Base-by-base conservation (phyloP, 2,888 invertebrate genomes). In the Eilema depressum region DNA sequence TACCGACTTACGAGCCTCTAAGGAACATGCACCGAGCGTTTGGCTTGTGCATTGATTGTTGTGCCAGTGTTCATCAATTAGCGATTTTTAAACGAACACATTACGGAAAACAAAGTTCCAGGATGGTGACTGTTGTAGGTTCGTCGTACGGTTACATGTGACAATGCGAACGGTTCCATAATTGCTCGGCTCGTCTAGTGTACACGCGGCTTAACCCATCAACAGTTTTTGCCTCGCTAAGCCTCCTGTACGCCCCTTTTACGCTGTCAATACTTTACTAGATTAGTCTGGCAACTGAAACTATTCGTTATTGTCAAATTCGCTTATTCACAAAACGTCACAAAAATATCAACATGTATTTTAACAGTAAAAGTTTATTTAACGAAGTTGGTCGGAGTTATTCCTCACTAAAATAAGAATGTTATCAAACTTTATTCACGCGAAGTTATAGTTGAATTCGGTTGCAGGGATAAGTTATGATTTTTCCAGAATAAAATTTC, bases 371-470 rank as follows among this genome's bases (percentile, higher is more conserved):
- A 41, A 41, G 41, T 59, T 26, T 14, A 59, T 59, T 17, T 20
- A 26, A 2, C 25, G 25, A 25, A 12, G 20, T 64, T 10, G 12
- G n/a, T 30, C 8, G n/a, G 23, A 66, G 37, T 26, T 41, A 59
- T 37, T 26, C 10, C 11, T 25, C 25, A n/a, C 17, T 33, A 25
- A 53, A 57, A 37, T 33, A 57, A 56, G 63, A 68, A 56, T 68
- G 56, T 47, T 57, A 68, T 33, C 30, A 68, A 63, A 68, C 63
- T 68, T 68, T 37, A 37, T 68, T 68, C 53, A n/a, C 26, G n/a
- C 33, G 23, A 62, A 23, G 41, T 53, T n/a, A 28, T 53, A 61
- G 61, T 68, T 68, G 61, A 33, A 25, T 62, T 53, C 23, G 26
- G 30, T 53, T 25, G 57, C 25, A 14, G 57, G 25, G 30, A 57